Percentiles rank a stretch among this genome's conserved stretches.
Evolutionary conservation across 30 jellyfish, hydroid and myxozoan genomes (phyloP).

Genomic region (Aurelia coerulea): DNA sequence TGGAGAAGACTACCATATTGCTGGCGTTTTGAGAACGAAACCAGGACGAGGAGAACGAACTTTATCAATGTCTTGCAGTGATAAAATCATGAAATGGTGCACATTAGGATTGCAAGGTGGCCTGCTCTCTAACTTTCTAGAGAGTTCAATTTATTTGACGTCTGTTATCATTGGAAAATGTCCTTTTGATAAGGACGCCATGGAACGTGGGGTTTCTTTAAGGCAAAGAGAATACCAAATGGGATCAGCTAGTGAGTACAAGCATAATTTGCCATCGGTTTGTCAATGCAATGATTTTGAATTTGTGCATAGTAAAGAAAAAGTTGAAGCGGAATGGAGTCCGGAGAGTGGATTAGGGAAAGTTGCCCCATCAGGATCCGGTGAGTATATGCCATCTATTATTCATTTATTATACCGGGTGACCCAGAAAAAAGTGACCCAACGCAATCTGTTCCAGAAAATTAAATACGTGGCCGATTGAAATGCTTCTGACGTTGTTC

Average conservation of each 20-base stretch:
- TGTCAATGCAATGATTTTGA: slow-evolving; percentile 23
- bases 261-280: slow-evolving; percentile 33
- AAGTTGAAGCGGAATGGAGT: slow-evolving; percentile 32
- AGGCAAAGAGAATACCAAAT: slow-evolving; percentile 48
- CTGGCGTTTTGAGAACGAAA: slow-evolving; percentile 79
- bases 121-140: slow-evolving; percentile 55
- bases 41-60: slow-evolving; percentile 95
- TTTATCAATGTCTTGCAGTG: slow-evolving; percentile 91
- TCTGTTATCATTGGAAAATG: slow-evolving; percentile 69
- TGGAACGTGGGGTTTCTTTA: slow-evolving; percentile 69
- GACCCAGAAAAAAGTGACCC: too few species aligned
- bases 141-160: slow-evolving; percentile 51
- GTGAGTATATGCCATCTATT: slow-evolving; percentile 12
- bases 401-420: too few species aligned
- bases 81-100: slow-evolving; percentile 94
- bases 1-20: slow-evolving; percentile 78
- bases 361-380: slow-evolving; percentile 80
- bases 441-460: too few species aligned
- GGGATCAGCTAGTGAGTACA: background rate
- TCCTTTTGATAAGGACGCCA: slow-evolving; percentile 58
- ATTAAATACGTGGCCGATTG: too few species aligned
- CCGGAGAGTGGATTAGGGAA: slow-evolving; percentile 30
- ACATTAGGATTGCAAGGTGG: slow-evolving; percentile 94
- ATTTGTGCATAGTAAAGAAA: slow-evolving; percentile 64
- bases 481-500: too few species aligned